Evolutionary conservation across 2,888 invertebrate species (phyloP).

Genomic region (Hirudinaria manillensis): DNA sequence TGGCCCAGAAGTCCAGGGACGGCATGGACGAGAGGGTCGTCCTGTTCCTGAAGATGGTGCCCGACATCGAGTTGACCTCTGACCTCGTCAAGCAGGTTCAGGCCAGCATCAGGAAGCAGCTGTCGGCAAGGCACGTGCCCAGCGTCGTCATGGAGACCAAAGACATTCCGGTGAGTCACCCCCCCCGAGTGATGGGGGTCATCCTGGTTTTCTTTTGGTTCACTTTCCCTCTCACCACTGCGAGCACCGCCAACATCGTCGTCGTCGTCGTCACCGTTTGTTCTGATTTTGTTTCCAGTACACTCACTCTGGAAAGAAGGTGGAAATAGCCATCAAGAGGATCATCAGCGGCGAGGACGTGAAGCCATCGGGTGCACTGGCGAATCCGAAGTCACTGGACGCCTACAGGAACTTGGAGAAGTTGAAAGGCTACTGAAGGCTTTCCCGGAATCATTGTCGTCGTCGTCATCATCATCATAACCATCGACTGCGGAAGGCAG

Average conservation of each 20-base stretch:
- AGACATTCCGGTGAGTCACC: slow-evolving; percentile 57
- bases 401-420: slow-evolving; percentile 53
- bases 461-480: background rate
- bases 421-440: slow-evolving; percentile 43
- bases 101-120: slow-evolving; percentile 53
- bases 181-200: background rate
- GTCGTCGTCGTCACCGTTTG: background rate
- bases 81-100: slow-evolving; percentile 54
- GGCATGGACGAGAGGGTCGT: slow-evolving; percentile 59
- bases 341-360: slow-evolving; percentile 56
- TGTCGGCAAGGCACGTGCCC: slow-evolving; percentile 60
- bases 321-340: slow-evolving; percentile 60
- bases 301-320: slow-evolving; percentile 61
- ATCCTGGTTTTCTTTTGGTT: background rate
- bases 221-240: background rate
- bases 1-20: slow-evolving; percentile 55
- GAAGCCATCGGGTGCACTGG: slow-evolving; percentile 56
- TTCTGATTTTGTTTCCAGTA: slow-evolving; percentile 53
- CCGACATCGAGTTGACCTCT: slow-evolving; percentile 48
- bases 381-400: slow-evolving; percentile 57
- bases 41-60: slow-evolving; percentile 58
- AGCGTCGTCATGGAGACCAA: slow-evolving; percentile 55
- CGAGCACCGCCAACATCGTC: background rate
- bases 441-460: background rate
- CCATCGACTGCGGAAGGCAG: background rate